Evolutionary conservation across 2,797 vertebrate species (phyloP), one percentile per base, ranked within the genome.

Genomic region (Pitangus sulphuratus): DNA sequence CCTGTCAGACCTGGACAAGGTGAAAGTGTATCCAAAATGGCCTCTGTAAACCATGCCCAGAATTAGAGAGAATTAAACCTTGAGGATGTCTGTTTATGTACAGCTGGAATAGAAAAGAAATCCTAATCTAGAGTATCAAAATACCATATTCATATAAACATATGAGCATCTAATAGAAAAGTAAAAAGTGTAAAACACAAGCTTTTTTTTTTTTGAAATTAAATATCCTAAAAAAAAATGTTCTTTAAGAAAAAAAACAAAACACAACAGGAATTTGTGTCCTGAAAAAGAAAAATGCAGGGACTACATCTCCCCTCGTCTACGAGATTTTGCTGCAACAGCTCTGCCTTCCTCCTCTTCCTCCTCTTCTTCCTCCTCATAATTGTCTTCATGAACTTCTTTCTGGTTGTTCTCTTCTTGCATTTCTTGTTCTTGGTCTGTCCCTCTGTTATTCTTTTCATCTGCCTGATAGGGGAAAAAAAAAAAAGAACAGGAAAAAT

Each of bases 271-370:
- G 84, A 77, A 54, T 30, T 51, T 37, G 25, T 61, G 54, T 60
- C 83, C 85, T 31, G 54, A 40, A 4, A 11, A 30, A 16, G 21
- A 26, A 26, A 79, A 71, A 31, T 24, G 15, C 45, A 31, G 33
- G 9, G 9, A 92, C 97, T 98, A 99, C 99, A 99, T 99, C 96
- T 99, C 99, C 16, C 99, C 99, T 97, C 99, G 98, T 45, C 97
- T 98, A 51, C 97, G 98, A 31, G 97, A 96, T 77, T 98, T 98
- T 97, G 98, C 98, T 93, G 96, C 97, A 17, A 33, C 79, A 35
- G 80, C 96, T 16, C 96, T 98, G 15, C 95, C 98, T 15, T 94
- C 94, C 2, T 98, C 98, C 8, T 98, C 98, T 26, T 98, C 98
- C 1, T 97, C 99, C 8, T 99, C 98, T 22, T 99, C 98, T 28